phyloP scores from a whole-genome alignment of 2,113 vertebrate genomes.

The Mesembrinibis cayennensis region DNA sequence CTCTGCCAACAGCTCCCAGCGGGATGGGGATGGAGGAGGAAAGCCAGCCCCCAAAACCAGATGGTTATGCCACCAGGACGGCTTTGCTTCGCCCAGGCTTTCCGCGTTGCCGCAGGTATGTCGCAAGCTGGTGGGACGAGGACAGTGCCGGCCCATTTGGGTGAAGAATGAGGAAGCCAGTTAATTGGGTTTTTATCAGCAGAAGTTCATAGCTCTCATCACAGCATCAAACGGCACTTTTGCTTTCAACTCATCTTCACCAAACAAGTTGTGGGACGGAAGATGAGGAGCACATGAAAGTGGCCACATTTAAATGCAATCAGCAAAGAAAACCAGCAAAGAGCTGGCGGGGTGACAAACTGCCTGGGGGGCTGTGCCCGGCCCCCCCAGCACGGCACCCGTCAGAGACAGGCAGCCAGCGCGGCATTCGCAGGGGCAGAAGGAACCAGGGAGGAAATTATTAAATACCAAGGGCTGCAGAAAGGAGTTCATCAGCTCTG shows the following conservation, averaged over 20 bases:
- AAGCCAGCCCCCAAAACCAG: neutral
- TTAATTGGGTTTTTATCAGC: constrained; percentile 52
- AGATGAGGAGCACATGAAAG: constrained; percentile 56
- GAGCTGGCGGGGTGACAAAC: constrained; percentile 5
- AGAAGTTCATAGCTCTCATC: constrained; percentile 7
- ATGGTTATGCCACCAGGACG: neutral
- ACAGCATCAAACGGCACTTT: constrained; percentile 31
- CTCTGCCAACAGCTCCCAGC: neutral
- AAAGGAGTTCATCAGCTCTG: rapidly evolving
- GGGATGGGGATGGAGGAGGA: neutral
- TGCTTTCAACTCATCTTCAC: constrained; percentile 46
- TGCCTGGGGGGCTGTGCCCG: neutral
- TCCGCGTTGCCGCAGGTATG: rapidly evolving
- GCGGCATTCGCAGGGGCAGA: neutral
- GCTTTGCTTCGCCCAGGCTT: neutral
- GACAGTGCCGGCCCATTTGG: neutral
- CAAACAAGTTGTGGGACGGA: constrained; percentile 37
- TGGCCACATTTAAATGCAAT: constrained; percentile 39
- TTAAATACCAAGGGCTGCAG: neutral
- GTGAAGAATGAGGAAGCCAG: constrained; percentile 39
- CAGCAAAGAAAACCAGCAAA: neutral
- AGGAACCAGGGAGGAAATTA: neutral
- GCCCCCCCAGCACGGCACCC: neutral
- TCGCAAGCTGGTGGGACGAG: neutral
- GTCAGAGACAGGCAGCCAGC: neutral